phyloP scores from a whole-genome alignment of 2,113 vertebrate species.

The Ochotona curzoniae region DNA sequence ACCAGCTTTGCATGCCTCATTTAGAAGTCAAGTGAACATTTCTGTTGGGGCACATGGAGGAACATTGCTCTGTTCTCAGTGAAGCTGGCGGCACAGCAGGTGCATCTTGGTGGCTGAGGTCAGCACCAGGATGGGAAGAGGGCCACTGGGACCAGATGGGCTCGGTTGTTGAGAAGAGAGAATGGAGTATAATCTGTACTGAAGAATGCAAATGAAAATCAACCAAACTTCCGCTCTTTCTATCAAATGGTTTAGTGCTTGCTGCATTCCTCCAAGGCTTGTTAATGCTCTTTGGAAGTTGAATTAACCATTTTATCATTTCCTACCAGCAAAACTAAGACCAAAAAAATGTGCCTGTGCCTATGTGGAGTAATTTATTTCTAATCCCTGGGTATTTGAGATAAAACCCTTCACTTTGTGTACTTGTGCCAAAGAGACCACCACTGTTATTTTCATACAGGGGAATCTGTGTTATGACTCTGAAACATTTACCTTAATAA shows the following conservation, averaged over 20 bases:
- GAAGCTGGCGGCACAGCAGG: not conserved
- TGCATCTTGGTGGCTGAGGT: too few relatives aligned
- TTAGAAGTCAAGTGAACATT: not conserved
- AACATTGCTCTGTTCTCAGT: not conserved
- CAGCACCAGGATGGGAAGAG: accelerated
- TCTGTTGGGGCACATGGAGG: not conserved
- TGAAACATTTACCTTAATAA: constrained; percentile 69
- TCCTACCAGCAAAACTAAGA: constrained; percentile 19
- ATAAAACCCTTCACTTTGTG: not conserved
- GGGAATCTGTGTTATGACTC: constrained; percentile 68
- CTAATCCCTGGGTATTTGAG: not conserved
- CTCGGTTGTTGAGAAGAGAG: not conserved
- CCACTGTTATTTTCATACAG: constrained; percentile 17
- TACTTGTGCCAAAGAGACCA: constrained; percentile 40
- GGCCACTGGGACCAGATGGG: not conserved
- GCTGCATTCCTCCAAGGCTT: not conserved
- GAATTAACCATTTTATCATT: not conserved
- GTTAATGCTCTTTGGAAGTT: not conserved
- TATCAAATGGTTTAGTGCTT: not conserved
- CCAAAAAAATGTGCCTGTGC: not conserved
- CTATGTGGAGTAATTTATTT: not conserved
- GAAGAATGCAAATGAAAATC: not conserved
- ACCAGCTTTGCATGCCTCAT: not conserved
- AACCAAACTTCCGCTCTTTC: not conserved
- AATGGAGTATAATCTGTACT: not conserved